Base-by-base conservation (phyloP, 2,888 invertebrate genomes). In the Branchellion lobata region DNA sequence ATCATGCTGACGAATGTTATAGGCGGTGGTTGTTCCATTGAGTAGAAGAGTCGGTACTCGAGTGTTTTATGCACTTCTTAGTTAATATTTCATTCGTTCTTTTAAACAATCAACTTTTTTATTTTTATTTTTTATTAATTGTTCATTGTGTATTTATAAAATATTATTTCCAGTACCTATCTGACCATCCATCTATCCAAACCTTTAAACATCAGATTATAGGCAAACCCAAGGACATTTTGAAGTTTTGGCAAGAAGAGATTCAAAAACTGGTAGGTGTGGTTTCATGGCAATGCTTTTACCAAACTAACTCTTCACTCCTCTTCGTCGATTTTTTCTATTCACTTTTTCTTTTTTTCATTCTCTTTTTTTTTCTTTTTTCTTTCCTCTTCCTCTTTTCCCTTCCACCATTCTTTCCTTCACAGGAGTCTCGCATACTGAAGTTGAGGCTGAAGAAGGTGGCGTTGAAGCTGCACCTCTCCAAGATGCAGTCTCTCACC, bases 211-310 rank as follows among this genome's bases (percentile, higher is more conserved):
- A 40, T 40, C 40, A 57, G 61, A 3, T 18, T 57, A 57, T 5
- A 24, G 61, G 61, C 8, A 57, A 61, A 33, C 33, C 33, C 21
- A 65, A 31, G n/a, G 57, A 77, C 65, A 36, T 77, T 53, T 24
- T 77, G 5, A 77, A 77, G 36, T 77, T 77, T 31, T 77, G 77
- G 77, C 77, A 77, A 57, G 77, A 77, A 65, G 77, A 77, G 24
- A 40, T 77, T 29, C 77, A 77, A 53, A 77, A 77, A 65, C n/a
- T 65, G 65, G 77, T 77, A 14, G 8, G 31, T 29, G 21, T 11
- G 24, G 21, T 8, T 65, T 21, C 65, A 65, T 65, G 3, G 3
- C 29, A 40, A 5, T 40, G 8, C 14, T 40, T 40, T 40, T 14
- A 40, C 40, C 61, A n/a, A 18, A 47, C 18, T 14, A 47, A 14